These are phyloP conservation scores for Antitype chi DNA, from an alignment of 2,888 invertebrate species.

Conservation along the genomic window DNA sequence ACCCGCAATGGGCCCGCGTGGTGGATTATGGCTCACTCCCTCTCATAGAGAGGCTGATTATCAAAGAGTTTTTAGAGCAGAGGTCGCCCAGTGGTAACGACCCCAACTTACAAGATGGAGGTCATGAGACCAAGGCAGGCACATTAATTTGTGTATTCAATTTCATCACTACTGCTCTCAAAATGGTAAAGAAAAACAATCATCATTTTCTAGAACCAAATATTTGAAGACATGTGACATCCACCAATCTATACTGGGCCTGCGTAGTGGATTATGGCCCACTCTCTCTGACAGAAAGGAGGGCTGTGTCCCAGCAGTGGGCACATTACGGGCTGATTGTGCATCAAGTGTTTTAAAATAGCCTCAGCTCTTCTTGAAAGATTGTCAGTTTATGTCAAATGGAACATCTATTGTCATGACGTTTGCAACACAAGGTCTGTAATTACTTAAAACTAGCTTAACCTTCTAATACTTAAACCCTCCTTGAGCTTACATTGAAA, in stretches of 20 bases:
- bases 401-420: background rate
- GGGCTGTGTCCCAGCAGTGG: background rate
- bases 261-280: background rate
- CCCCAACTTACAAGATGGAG: too few relatives aligned
- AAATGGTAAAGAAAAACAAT: too few relatives aligned
- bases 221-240: background rate
- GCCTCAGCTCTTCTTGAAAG: background rate
- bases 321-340: background rate
- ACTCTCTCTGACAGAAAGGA: background rate
- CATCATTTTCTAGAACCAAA: too few relatives aligned
- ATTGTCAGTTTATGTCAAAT: background rate
- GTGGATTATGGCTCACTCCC: too few relatives aligned
- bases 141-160: too few relatives aligned
- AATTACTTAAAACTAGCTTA: background rate
- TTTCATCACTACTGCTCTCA: too few relatives aligned
- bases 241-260: background rate
- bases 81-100: too few relatives aligned
- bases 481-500: background rate
- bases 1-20: too few relatives aligned
- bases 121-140: too few relatives aligned
- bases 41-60: too few relatives aligned
- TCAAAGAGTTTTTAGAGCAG: too few relatives aligned
- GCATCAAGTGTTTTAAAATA: too few relatives aligned
- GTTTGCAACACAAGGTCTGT: background rate
- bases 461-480: background rate